Conservation (phyloP, 2,113 vertebrate species). For the Leucosticte australis region DNA sequence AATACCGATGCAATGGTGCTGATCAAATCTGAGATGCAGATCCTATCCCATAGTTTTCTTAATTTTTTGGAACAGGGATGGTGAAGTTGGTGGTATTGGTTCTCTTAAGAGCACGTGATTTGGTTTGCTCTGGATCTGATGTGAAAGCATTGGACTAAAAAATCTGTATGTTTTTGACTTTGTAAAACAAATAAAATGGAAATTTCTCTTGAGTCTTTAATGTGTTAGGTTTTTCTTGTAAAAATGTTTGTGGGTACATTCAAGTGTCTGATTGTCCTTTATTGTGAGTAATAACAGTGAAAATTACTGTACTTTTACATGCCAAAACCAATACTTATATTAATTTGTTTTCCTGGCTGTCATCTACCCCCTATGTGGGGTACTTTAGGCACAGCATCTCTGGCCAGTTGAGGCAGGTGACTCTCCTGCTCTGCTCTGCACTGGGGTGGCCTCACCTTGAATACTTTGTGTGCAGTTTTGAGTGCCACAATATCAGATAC, state of each 20-base stretch:
- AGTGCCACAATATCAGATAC: neutral
- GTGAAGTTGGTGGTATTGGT: neutral
- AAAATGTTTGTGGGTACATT: neutral
- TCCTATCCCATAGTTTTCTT: constrained; percentile 35
- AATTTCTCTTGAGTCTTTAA: neutral
- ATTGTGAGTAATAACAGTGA: neutral
- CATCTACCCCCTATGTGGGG: rapidly evolving
- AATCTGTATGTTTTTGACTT: constrained; percentile 11
- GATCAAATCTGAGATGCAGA: constrained; percentile 39
- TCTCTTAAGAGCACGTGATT: neutral
- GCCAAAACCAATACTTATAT: neutral
- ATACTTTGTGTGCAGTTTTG: neutral
- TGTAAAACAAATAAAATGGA: constrained; percentile 35
- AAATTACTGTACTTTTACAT: neutral
- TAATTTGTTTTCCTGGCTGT: neutral
- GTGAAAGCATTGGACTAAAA: constrained; percentile 5
- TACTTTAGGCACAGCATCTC: neutral
- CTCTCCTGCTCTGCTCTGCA: neutral
- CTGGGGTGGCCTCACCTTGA: neutral
- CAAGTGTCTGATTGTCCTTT: neutral
- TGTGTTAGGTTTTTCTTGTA: neutral
- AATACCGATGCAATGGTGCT: constrained; percentile 64
- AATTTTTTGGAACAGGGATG: constrained; percentile 7
- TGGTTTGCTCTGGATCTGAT: neutral
- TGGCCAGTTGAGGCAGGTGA: neutral